A percentile compares a stretch with the other conserved stretches of the same genome.
Evolutionary conservation across 2,113 vertebrate genomes (phyloP).

Genomic region (Embiotoca jacksoni): DNA sequence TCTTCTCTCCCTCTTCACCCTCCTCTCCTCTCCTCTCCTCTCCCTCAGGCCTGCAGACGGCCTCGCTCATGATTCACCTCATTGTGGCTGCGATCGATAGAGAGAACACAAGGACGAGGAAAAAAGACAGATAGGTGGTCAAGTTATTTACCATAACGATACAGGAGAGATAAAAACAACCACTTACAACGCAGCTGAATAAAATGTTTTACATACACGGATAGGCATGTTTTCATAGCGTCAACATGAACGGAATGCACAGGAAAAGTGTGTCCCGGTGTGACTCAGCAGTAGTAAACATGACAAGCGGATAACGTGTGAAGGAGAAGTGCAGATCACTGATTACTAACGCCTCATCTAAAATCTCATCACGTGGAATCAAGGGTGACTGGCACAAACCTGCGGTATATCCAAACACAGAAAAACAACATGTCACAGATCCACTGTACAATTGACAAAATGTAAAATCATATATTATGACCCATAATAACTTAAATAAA

Average conservation of each 20-base stretch:
- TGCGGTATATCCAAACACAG: constrained; percentile 33
- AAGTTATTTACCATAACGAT: constrained; percentile 57
- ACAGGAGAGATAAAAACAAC: constrained; percentile 48
- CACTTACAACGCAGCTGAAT: constrained; percentile 54
- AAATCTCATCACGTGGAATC: constrained; percentile 44
- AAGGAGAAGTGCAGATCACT: constrained; percentile 52
- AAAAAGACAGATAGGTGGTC: constrained; percentile 27
- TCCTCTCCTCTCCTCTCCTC: constrained; percentile 1
- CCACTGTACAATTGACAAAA: constrained; percentile 58
- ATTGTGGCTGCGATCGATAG: constrained; percentile 30
- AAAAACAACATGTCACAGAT: constrained; percentile 60
- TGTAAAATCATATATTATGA: constrained; percentile 58
- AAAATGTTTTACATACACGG: constrained; percentile 49
- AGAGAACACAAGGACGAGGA: constrained; percentile 35
- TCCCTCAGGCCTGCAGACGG: constrained; percentile 29
- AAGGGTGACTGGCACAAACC: constrained; percentile 42
- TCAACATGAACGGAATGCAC: constrained; percentile 52
- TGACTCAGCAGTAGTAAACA: constrained; percentile 48
- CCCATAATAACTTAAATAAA: constrained; percentile 82
- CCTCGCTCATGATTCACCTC: constrained; percentile 29
- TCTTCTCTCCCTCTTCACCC: constrained; percentile 41
- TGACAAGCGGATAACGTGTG: constrained; percentile 30
- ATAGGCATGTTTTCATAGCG: constrained; percentile 32
- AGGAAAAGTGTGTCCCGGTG: constrained; percentile 11
- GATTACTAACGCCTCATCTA: constrained; percentile 36